Evolutionary conservation across 35 echinoderm and acorn worm genomes (phyloP).

Genomic region (Ophiothrix spiculata): DNA sequence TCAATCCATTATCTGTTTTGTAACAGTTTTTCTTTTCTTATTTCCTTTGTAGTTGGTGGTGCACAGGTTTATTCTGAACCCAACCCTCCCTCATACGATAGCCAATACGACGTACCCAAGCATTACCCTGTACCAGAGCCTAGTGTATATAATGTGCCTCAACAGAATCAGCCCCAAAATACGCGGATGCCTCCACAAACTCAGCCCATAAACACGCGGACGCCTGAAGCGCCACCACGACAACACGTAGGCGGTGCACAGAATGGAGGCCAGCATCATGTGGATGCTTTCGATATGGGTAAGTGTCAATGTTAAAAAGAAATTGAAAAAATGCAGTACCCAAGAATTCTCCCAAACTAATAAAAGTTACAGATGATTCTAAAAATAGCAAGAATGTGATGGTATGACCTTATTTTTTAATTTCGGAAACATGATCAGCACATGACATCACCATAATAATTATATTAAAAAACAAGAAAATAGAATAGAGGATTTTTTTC

Average conservation of each 20-base stretch:
- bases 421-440: too few relatives aligned
- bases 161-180: neutral
- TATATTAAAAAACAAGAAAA: too few relatives aligned
- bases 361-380: too few relatives aligned
- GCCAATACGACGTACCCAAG: neutral
- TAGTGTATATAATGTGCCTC: conserved; percentile 21
- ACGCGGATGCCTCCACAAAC: neutral
- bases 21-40: too few relatives aligned
- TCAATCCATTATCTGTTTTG: too few relatives aligned
- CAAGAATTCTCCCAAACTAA: too few relatives aligned
- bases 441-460: too few relatives aligned
- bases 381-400: too few relatives aligned
- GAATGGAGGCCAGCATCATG: conserved; percentile 20
- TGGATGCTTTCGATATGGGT: conserved; percentile 54
- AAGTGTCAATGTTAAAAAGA: neutral
- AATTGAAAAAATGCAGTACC: too few relatives aligned
- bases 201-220: neutral
- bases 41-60: neutral
- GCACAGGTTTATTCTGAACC: neutral
- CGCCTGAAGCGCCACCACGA: neutral
- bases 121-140: neutral
- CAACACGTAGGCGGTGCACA: conserved; percentile 5
- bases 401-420: too few relatives aligned
- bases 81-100: neutral
- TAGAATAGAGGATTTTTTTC: too few relatives aligned